Evolutionary conservation across 2,113 vertebrate species (phyloP).

Genomic region (Chunga burmeisteri): DNA sequence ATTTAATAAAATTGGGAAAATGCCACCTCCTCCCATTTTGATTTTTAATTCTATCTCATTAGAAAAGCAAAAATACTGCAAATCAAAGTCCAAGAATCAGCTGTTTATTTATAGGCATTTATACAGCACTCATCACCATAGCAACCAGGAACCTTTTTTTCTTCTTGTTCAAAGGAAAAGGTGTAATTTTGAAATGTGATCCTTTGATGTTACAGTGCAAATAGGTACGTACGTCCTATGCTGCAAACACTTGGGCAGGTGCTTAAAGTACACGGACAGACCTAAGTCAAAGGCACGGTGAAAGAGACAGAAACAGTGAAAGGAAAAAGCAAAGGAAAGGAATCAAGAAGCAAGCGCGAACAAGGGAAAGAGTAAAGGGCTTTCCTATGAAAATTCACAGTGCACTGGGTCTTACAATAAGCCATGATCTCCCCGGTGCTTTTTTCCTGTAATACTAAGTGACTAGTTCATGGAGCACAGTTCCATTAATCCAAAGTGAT

Average conservation of each 20-base stretch:
- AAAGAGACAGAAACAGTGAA: not conserved
- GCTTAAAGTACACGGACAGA: not conserved
- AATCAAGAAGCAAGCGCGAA: not conserved
- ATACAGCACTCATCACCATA: not conserved
- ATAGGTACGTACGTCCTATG: not conserved
- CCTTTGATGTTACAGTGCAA: not conserved
- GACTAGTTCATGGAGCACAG: not conserved
- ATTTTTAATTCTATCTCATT: conserved; percentile 30
- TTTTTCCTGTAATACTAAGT: not conserved
- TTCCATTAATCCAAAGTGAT: not conserved
- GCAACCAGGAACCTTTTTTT: conserved; percentile 16
- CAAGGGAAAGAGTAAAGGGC: not conserved
- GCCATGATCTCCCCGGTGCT: too few relatives aligned
- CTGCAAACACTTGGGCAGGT: not conserved
- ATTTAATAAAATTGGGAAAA: not conserved
- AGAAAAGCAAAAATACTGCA: conserved; percentile 28
- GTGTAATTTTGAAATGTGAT: conserved; percentile 24
- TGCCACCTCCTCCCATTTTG: not conserved
- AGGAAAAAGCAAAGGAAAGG: not conserved
- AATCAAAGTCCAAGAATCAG: conserved; percentile 44
- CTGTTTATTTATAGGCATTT: conserved; percentile 59
- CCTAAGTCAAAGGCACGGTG: not conserved
- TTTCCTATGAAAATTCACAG: not conserved
- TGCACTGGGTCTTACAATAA: not conserved
- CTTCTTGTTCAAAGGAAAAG: conserved; percentile 13